Evolutionary conservation across 2,113 vertebrate genomes (phyloP).

Genomic region (Cariama cristata): DNA sequence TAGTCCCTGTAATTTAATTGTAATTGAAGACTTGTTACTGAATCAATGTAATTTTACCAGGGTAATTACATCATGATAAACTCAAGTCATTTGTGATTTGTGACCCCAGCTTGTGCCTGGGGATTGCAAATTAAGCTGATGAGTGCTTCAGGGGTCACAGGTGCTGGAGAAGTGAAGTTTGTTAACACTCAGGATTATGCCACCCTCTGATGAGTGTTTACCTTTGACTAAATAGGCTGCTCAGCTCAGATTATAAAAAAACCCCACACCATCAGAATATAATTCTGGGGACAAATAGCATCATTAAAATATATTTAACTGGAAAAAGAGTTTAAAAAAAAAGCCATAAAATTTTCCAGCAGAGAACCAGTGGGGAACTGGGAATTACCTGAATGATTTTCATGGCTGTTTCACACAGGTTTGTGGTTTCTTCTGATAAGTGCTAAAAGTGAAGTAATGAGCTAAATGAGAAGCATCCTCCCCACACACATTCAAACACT

Average conservation of each 20-base stretch:
- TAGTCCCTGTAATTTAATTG: slow-evolving; percentile 70
- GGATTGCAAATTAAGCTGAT: slow-evolving; percentile 66
- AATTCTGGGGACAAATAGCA: neutral
- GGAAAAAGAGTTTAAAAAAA: neutral
- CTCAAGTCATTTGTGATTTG: slow-evolving; percentile 65
- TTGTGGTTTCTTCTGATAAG: neutral
- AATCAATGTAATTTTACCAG: slow-evolving; percentile 65
- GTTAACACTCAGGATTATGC: slow-evolving; percentile 8
- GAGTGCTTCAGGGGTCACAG: slow-evolving; percentile 46
- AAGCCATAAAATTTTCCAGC: neutral
- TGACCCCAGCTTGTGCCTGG: neutral
- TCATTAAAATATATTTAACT: neutral
- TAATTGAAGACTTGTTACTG: slow-evolving; percentile 68
- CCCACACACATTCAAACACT: neutral
- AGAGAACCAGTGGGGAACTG: neutral
- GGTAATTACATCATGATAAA: slow-evolving; percentile 75
- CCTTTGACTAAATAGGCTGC: neutral
- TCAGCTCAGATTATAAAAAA: neutral
- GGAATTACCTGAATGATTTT: neutral
- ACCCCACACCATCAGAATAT: neutral
- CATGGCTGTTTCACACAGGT: neutral
- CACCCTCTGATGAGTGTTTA: slow-evolving; percentile 21
- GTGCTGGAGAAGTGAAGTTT: slow-evolving; percentile 40
- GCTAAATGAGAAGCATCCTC: neutral
- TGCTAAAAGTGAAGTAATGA: neutral